These are phyloP conservation scores for Cryptotis parvus DNA, from an alignment of 2,113 vertebrate species.

Conservation along the genomic window DNA sequence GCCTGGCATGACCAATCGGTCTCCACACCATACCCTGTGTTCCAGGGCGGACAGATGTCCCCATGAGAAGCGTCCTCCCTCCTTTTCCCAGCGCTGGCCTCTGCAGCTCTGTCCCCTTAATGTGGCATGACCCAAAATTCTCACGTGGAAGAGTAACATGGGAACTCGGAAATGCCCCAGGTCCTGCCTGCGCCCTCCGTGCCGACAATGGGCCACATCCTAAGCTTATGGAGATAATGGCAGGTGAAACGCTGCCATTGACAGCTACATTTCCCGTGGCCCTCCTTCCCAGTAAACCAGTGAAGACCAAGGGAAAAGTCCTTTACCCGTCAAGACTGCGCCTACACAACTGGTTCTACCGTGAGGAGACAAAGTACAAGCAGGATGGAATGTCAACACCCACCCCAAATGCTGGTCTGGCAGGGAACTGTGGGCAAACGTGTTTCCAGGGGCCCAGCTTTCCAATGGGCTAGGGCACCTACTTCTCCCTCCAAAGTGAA, in stretches of 20 bases:
- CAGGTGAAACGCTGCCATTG: background rate
- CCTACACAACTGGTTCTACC: background rate
- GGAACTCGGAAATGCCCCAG: slow-evolving; percentile 25
- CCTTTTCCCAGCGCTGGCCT: background rate
- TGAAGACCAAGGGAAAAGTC: background rate
- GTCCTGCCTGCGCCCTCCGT: slow-evolving; percentile 29
- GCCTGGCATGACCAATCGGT: slow-evolving; percentile 32
- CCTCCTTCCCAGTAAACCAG: background rate
- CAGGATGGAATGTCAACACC: background rate
- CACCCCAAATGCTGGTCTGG: background rate
- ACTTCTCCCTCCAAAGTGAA: background rate
- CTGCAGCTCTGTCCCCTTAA: slow-evolving; percentile 32
- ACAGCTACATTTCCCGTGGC: no score
- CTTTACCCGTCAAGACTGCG: slow-evolving; percentile 4
- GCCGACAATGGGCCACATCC: slow-evolving; percentile 45
- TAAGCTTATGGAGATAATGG: slow-evolving; percentile 1
- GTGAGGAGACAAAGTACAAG: background rate
- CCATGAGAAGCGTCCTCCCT: slow-evolving; percentile 57
- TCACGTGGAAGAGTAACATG: slow-evolving; percentile 38
- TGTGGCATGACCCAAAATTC: slow-evolving; percentile 30
- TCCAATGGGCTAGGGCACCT: background rate
- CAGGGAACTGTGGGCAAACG: background rate
- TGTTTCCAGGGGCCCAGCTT: background rate
- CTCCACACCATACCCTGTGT: background rate
- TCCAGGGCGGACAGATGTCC: slow-evolving; percentile 45